phyloP scores from a whole-genome alignment of 2,113 vertebrate species.

The Carettochelys insculpta region DNA sequence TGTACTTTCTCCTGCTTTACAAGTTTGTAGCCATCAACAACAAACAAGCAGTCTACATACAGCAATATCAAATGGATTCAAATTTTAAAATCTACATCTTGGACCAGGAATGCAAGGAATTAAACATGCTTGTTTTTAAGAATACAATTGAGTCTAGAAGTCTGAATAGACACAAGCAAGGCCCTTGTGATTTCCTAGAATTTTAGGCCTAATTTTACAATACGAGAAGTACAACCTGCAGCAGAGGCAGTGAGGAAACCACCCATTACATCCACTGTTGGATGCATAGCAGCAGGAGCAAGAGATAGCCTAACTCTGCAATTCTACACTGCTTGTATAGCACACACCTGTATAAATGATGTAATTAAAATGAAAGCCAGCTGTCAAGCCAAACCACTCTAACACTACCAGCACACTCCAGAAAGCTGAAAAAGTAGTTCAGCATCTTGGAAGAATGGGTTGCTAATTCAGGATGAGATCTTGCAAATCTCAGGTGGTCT shows the following conservation, averaged over 20 bases:
- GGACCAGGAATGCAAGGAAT: background rate
- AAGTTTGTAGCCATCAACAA: background rate
- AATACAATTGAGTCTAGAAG: background rate
- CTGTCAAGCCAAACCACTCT: background rate
- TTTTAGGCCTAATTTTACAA: background rate
- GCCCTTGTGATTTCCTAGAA: background rate
- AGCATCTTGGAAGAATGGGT: background rate
- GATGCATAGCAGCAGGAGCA: background rate
- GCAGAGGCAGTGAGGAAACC: background rate
- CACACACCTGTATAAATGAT: background rate
- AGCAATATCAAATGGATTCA: background rate
- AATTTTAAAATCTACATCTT: slow-evolving; percentile 6
- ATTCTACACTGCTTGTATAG: background rate
- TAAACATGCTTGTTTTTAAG: background rate
- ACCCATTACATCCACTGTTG: background rate
- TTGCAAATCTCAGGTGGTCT: background rate
- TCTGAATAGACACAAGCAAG: background rate
- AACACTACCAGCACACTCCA: background rate
- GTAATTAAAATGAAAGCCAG: background rate
- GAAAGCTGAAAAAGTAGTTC: background rate
- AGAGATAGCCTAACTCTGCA: no score
- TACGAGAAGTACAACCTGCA: background rate
- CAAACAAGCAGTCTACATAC: slow-evolving; percentile 21
- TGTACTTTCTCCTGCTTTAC: background rate
- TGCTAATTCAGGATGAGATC: background rate